Evolutionary conservation across 2,797 vertebrate species (phyloP).

Genomic region (Leuciscus waleckii): DNA sequence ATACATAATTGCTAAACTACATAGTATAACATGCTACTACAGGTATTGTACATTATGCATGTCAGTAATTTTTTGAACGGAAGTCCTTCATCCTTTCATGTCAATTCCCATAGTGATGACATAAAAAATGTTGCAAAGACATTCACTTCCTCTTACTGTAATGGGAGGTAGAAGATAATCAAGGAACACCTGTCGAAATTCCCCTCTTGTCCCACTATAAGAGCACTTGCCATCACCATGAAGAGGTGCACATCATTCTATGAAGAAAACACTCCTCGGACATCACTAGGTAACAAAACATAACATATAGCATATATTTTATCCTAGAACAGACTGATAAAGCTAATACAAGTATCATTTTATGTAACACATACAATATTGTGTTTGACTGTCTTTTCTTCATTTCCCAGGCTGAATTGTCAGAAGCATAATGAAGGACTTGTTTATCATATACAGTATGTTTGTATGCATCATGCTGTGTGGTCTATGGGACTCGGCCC

Average conservation of each 20-base stretch:
- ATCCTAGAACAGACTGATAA: not conserved
- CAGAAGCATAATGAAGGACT: conserved; percentile 51
- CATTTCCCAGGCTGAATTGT: conserved; percentile 13
- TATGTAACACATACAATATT: not conserved
- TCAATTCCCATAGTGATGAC: conserved; percentile 7
- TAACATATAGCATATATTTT: not conserved
- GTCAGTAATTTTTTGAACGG: not conserved
- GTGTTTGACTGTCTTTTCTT: conserved; percentile 2
- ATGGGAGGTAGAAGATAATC: conserved; percentile 46
- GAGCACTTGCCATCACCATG: conserved; percentile 33
- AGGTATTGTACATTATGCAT: not conserved
- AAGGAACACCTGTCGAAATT: conserved; percentile 49
- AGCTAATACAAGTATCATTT: not conserved
- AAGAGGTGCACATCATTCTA: conserved; percentile 34
- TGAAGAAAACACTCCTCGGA: conserved; percentile 28
- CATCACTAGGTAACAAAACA: conserved; percentile 41
- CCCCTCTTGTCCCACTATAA: conserved; percentile 57
- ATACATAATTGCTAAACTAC: not conserved
- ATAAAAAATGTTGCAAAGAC: conserved; percentile 4
- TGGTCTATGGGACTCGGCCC: conserved; percentile 46
- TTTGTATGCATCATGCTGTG: conserved; percentile 52
- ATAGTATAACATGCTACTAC: not conserved
- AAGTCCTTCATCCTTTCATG: conserved; percentile 6
- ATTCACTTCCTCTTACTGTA: conserved; percentile 58
- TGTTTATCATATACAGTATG: not conserved